Base-by-base conservation (phyloP, 2,888 invertebrate genomes). In the Micoletzkya japonica region DNA sequence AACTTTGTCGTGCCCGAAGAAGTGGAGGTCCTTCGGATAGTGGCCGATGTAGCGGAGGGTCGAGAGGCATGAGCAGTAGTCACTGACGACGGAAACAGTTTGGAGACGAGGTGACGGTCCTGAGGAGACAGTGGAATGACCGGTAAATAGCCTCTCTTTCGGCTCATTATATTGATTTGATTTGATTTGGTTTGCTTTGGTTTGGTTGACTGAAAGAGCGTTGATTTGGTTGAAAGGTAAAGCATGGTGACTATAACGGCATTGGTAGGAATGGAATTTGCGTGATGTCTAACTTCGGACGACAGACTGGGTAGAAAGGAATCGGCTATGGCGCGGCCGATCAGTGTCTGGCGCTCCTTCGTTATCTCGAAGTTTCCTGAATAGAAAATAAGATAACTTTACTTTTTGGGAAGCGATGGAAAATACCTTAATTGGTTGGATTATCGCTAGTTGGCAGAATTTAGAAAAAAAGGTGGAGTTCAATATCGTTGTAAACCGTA, bases 61-160 rank as follows among this genome's bases (percentile, higher is more conserved):
- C 63, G 63, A 63, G 44, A 44, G n/a, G 63, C 34, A 63, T 63
- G 63, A 17, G 63, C 30, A n/a, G 63, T 50, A 34, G 32, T 30
- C n/a, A 50, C 34, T 3, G 63, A 32, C 32, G 36, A 50, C 34
- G 63, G 20, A 37, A 50, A 63, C 49, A 63, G 20, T 4, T 50
- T 32, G 1, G 63, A 63, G 24, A 63, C 34, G 1, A 63, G 49
- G 10, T 50, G n/a, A 17, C 63, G 63, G 34, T 63, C 63, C 63
- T 63, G 63, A 24, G n/a, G n/a, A n/a, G n/a, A n/a, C n/a, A n/a
- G n/a, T n/a, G n/a, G n/a, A n/a, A n/a, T n/a, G 26, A 52, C 52
- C 10, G 6, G 39, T 39, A 10, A n/a, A n/a, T n/a, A n/a, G n/a
- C n/a, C n/a, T n/a, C n/a, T n/a, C n/a, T n/a, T n/a, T 14, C 20